These are phyloP conservation scores for Copidosoma floridanum DNA, from an alignment of 1,140 invertebrate genomes.

Conservation along the genomic window DNA sequence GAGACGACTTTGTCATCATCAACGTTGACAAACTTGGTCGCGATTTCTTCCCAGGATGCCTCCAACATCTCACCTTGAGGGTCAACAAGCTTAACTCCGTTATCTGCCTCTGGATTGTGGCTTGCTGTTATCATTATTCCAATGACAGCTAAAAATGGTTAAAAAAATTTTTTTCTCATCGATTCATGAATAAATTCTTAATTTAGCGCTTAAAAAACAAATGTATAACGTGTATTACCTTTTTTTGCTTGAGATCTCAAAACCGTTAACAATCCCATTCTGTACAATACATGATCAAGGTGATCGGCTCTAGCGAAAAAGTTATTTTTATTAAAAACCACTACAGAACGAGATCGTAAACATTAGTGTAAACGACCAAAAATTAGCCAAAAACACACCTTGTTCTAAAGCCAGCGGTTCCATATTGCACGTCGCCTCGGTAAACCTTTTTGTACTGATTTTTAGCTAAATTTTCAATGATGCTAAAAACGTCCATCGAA, in stretches of 20 bases:
- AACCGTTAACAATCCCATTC: slow-evolving; percentile 90
- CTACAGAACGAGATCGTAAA: no score
- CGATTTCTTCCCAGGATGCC: slow-evolving; percentile 83
- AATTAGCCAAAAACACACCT: slow-evolving; percentile 61
- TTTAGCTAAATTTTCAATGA: slow-evolving; percentile 25
- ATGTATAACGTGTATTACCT: no score
- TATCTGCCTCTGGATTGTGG: slow-evolving; percentile 94
- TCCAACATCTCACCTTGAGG: slow-evolving; percentile 96
- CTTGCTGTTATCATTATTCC: slow-evolving; percentile 99
- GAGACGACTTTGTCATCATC: slow-evolving; percentile 55
- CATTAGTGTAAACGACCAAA: no score
- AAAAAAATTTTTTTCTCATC: slow-evolving; percentile 19
- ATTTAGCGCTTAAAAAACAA: no score
- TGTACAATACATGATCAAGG: slow-evolving; percentile 84
- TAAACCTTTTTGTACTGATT: slow-evolving; percentile 28
- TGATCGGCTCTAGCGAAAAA: slow-evolving; percentile 69
- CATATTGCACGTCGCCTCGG: slow-evolving; percentile 60
- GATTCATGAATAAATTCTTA: no score
- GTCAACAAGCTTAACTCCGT: slow-evolving; percentile 96
- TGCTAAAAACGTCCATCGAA: slow-evolving; percentile 14
- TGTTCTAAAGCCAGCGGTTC: slow-evolving; percentile 70
- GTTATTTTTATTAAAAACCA: slow-evolving; percentile 31
- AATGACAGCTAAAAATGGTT: slow-evolving; percentile 60
- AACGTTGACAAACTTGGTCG: slow-evolving; percentile 81
- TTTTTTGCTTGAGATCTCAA: slow-evolving; percentile 77